A percentile compares a stretch with the other conserved stretches of the same genome.
phyloP scores from a whole-genome alignment of 2,888 invertebrate species.

The Trissolcus brochymenae region DNA sequence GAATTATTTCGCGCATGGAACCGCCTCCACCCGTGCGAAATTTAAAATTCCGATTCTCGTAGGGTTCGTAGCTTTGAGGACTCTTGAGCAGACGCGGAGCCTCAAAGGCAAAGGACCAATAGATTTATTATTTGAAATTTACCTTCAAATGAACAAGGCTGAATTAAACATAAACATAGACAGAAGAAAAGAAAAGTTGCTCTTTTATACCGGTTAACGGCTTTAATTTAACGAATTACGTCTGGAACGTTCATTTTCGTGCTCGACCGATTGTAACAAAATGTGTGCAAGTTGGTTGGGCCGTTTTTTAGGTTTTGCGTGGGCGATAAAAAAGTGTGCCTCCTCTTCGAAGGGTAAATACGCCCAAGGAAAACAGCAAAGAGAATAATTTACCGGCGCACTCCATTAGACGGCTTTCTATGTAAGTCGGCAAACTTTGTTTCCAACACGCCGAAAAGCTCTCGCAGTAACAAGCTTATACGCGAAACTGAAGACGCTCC shows the following conservation, averaged over 20 bases:
- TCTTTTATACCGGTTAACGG: conserved; percentile 22
- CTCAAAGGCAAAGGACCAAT: conserved; percentile 14
- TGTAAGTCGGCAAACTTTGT: conserved; percentile 45
- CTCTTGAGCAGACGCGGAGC: conserved; percentile 5
- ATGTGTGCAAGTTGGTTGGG: conserved; percentile 14
- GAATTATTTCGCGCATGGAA: conserved; percentile 55
- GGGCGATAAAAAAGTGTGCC: conserved; percentile 23
- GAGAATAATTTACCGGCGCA: conserved; percentile 55
- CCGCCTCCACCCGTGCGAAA: conserved; percentile 15
- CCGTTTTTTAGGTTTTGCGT: conserved; percentile 11
- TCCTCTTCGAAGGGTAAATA: conserved; percentile 15
- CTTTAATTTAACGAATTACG: conserved; percentile 40
- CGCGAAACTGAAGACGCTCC: conserved; percentile 36
- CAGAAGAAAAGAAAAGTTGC: neutral
- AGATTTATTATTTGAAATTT: conserved; percentile 23
- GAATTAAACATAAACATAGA: conserved; percentile 32
- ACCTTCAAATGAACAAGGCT: conserved; percentile 25
- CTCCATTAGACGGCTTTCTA: conserved; percentile 46
- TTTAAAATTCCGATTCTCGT: conserved; percentile 56
- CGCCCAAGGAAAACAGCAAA: conserved; percentile 34
- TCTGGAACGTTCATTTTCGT: conserved; percentile 36
- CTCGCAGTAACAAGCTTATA: conserved; percentile 51
- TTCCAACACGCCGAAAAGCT: conserved; percentile 43
- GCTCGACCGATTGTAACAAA: conserved; percentile 45
- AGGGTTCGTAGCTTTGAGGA: neutral